Evolutionary conservation across 2,888 invertebrate species (phyloP).

Genomic region (Cybosia mesomella): DNA sequence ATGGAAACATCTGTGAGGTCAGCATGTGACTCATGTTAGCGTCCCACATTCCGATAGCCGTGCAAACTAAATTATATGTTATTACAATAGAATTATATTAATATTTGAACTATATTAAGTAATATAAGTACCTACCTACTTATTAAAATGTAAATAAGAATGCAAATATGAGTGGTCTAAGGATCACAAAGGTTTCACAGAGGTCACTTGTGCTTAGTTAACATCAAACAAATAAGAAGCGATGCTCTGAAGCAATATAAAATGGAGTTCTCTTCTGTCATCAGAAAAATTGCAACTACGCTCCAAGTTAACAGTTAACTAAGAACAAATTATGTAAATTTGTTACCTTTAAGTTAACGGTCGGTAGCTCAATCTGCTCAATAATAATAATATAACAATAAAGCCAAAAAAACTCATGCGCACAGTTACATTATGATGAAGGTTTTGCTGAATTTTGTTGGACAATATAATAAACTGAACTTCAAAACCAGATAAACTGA

Average conservation of each 20-base stretch:
- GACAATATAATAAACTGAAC: background rate
- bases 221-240: background rate
- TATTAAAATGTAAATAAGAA: background rate
- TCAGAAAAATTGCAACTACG: background rate
- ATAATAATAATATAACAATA: conserved; percentile 1
- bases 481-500: no score
- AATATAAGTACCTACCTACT: no score
- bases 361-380: no score
- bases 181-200: background rate
- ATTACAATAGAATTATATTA: conserved; percentile 3
- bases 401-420: background rate
- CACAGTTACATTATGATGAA: background rate
- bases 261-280: background rate
- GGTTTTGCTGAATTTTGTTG: background rate
- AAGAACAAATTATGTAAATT: background rate
- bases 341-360: background rate
- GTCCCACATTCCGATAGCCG: conserved; percentile 56
- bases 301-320: background rate
- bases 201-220: background rate
- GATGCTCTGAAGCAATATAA: background rate
- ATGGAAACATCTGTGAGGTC: conserved; percentile 59
- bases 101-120: background rate
- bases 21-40: conserved; percentile 53
- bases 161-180: background rate
- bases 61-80: conserved; percentile 23